Percentiles rank a stretch among this genome's conserved stretches.
These are phyloP conservation scores for Drosophila tripunctata DNA, from an alignment of 2,888 invertebrate species.

Conservation along the genomic window DNA sequence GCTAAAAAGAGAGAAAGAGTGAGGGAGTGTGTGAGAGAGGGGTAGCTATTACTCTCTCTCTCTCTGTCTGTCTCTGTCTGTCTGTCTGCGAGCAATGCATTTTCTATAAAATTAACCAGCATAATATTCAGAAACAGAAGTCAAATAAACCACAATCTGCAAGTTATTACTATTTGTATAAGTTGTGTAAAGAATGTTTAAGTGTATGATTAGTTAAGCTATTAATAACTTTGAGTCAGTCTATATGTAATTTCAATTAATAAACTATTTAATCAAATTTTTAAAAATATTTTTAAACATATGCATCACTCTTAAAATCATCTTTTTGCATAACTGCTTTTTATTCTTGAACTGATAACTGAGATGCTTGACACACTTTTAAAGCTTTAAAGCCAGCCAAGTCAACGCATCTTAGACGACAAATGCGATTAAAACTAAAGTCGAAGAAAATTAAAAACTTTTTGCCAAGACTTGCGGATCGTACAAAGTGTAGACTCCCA, in stretches of 20 bases:
- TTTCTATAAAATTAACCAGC: neutral
- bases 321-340: no score
- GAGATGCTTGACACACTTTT: no score
- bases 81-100: neutral
- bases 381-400: neutral
- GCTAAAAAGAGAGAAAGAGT: neutral
- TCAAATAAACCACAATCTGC: neutral
- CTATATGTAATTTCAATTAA: no score
- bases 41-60: neutral
- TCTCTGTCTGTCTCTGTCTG: neutral
- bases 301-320: no score
- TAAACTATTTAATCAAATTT: no score
- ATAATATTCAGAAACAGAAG: neutral
- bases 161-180: neutral
- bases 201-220: no score
- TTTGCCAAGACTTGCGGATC: constrained; percentile 41
- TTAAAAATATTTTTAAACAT: no score
- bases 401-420: constrained; percentile 19
- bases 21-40: neutral
- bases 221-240: no score
- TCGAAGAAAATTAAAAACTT: constrained; percentile 58
- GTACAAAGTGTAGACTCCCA: constrained; percentile 3
- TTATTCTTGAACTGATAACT: no score
- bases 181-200: no score
- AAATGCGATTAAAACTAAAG: constrained; percentile 66